Base-by-base conservation (phyloP, 2,888 invertebrate species). In the Anagyrus pseudococci region DNA sequence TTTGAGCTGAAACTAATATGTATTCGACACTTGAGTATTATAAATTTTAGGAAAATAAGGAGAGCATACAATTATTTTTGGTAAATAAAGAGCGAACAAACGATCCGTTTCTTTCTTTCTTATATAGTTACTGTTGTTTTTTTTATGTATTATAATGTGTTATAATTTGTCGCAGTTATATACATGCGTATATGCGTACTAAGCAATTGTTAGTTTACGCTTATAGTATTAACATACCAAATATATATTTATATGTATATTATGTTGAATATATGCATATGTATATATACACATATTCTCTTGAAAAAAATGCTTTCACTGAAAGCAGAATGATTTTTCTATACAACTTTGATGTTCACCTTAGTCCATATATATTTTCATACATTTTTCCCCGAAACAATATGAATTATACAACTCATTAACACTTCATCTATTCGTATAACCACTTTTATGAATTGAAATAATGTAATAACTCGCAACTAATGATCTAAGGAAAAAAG, bases 281-380 rank as follows among this genome's bases (percentile, higher is more conserved):
- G 33, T 37, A 50, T 29, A 46, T 33, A 53, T 43, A 46, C 37
- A 37, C 23, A 4, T n/a, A 3, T 43, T 17, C 17, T 6, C 23
- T n/a, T n/a, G 37, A 25, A 41, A 19, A 25, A 40, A 19, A 19
- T 52, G 62, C 56, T 50, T 55, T 49, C 54, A 55, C 43, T 33
- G 55, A 55, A 55, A 61, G 55, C 49, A 15, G 41, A 33, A 47
- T 4, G 15, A 37, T 37, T 2, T 37, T 37, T 37, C 15, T 8
- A 37, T 8, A 10, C 33, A 15, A 37, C 15, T 37, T 37, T 15
- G 33, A 37, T 37, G 8, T 37, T 37, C 8, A 37, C 33, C 33
- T 10, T 4, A 13, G 10, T 15, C 33, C 33, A 15, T 37, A 37
- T 13, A 8, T 13, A 2, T 13, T 37, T n/a, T n/a, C n/a, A 37